phyloP scores from a whole-genome alignment of 2,113 vertebrate species.

The Hystrix brachyura region DNA sequence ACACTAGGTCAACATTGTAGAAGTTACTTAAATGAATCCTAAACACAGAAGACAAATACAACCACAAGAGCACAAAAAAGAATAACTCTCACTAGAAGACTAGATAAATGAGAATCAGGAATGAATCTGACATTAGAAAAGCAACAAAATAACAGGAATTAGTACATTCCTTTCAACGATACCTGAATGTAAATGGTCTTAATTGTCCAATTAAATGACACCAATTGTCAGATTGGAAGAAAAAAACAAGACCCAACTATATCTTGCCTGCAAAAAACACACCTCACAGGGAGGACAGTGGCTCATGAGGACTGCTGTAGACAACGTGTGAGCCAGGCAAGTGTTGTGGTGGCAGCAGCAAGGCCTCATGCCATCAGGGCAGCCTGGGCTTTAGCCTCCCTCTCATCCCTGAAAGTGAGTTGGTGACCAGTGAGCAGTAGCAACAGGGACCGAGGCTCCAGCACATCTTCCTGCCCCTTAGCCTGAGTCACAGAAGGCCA shows the following conservation, averaged over 20 bases:
- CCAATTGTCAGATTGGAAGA: neutral
- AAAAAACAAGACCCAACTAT: neutral
- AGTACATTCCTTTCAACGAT: neutral
- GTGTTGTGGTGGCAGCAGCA: neutral
- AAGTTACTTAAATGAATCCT: neutral
- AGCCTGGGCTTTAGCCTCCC: neutral
- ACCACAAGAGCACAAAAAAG: neutral
- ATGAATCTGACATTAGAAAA: neutral
- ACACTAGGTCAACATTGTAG: neutral
- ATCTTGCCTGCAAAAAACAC: neutral
- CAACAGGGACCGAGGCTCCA: neutral
- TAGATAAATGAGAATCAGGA: neutral
- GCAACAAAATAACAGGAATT: neutral
- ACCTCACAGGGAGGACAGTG: neutral
- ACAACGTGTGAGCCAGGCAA: neutral
- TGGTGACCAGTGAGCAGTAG: neutral
- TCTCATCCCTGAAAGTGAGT: neutral
- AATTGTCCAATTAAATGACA: neutral
- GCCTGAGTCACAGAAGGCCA: neutral
- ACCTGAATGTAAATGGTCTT: neutral
- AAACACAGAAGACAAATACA: neutral
- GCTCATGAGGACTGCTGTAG: neutral
- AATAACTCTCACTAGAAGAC: neutral
- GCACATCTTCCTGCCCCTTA: neutral
- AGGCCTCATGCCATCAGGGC: neutral